Conservation (phyloP, 2,797 vertebrate species). For the Acanthopagrus latus region DNA sequence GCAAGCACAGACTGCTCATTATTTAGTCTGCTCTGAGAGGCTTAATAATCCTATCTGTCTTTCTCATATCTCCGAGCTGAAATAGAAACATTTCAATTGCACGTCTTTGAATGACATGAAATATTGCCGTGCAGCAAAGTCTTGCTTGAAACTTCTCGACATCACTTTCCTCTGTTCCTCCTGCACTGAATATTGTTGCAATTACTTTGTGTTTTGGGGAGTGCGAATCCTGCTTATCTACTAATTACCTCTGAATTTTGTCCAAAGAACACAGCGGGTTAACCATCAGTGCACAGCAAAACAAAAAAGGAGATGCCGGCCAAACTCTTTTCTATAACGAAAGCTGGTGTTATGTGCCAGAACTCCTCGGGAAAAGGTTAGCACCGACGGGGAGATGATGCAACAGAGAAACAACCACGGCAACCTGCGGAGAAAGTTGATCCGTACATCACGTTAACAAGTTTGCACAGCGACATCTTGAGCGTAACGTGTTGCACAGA, state of each 20-base stretch:
- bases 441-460: neutral
- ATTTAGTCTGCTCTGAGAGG: slow-evolving; percentile 41
- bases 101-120: slow-evolving; percentile 44
- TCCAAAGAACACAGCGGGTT: neutral
- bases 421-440: neutral
- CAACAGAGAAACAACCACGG: neutral
- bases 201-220: neutral
- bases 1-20: slow-evolving; percentile 50
- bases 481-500: neutral
- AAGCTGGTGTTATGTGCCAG: neutral
- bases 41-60: slow-evolving; percentile 53
- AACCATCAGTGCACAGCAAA: neutral
- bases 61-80: slow-evolving; percentile 39
- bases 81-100: slow-evolving; percentile 46
- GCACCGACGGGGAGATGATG: neutral
- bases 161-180: slow-evolving; percentile 10
- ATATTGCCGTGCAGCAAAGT: slow-evolving; percentile 43
- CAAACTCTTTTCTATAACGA: neutral
- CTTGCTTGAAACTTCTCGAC: slow-evolving; percentile 7
- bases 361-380: neutral
- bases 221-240: neutral
- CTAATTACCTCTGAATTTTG: neutral
- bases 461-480: neutral
- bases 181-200: neutral
- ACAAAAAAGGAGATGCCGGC: neutral